Evolutionary conservation across 2,797 vertebrate genomes (phyloP).

Genomic region (Fratercula arctica): DNA sequence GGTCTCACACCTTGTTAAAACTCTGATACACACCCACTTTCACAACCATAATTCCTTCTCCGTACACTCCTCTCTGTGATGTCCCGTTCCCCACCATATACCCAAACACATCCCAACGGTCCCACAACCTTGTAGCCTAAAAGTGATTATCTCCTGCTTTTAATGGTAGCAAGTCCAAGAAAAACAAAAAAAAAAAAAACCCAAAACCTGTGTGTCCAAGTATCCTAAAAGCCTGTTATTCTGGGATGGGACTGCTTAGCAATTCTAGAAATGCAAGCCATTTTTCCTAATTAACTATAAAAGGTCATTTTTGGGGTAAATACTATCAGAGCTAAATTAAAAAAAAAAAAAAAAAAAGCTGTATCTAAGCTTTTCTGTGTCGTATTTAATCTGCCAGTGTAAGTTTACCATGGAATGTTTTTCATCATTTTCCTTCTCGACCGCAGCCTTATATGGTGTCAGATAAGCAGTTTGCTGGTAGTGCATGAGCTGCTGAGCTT

Average conservation of each 20-base stretch:
- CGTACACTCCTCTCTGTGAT: not conserved
- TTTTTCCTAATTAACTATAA: not conserved
- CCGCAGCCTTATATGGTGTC: not conserved
- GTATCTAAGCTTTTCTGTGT: not conserved
- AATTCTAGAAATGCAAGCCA: not conserved
- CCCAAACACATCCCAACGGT: not conserved
- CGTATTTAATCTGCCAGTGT: not conserved
- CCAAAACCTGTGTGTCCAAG: not conserved
- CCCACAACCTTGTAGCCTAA: not conserved
- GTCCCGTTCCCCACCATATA: not conserved
- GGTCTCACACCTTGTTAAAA: not conserved
- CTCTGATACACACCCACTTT: not conserved
- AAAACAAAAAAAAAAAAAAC: not conserved
- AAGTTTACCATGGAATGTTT: conserved; percentile 13
- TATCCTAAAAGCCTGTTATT: not conserved
- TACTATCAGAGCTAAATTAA: not conserved
- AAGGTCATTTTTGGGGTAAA: not conserved
- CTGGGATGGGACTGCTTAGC: not conserved
- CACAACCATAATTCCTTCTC: not conserved
- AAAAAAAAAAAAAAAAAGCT: not conserved
- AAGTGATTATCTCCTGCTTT: not conserved
- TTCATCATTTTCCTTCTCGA: conserved; percentile 1
- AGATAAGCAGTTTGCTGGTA: conserved; percentile 49
- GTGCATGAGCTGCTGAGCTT: not conserved
- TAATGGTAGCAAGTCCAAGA: not conserved